Conservation (phyloP, 2,888 invertebrate genomes). For the Cosmorhoe ocellata region DNA sequence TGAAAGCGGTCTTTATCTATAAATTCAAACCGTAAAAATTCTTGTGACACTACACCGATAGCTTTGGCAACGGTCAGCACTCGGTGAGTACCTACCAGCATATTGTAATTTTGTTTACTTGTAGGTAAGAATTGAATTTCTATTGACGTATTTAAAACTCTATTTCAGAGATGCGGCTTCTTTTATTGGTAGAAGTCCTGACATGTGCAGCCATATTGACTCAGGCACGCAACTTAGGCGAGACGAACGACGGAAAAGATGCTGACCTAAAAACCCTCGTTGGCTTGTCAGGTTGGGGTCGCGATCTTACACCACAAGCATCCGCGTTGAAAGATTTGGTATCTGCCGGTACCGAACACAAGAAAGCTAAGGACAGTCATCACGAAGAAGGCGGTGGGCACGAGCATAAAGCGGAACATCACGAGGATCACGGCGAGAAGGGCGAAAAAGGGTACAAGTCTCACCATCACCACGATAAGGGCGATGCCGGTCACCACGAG, state of each 20-base stretch:
- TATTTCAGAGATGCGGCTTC: constrained; percentile 62
- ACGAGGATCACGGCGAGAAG: constrained; percentile 88
- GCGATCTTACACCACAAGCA: constrained; percentile 41
- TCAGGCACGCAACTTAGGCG: constrained; percentile 59
- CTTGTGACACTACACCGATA: constrained; percentile 64
- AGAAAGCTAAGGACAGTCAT: constrained; percentile 72
- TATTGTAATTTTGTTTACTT: not conserved
- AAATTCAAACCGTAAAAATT: constrained; percentile 69
- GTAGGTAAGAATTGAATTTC: too few species aligned
- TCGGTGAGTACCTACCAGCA: constrained; percentile 32
- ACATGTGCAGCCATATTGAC: constrained; percentile 53
- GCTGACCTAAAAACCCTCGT: constrained; percentile 32
- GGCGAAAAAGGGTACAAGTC: constrained; percentile 90
- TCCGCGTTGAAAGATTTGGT: constrained; percentile 58
- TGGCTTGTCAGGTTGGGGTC: constrained; percentile 37
- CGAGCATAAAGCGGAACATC: constrained; percentile 86
- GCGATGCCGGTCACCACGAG: constrained; percentile 89
- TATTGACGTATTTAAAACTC: not conserved
- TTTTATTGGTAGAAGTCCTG: constrained; percentile 55
- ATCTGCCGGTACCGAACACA: constrained; percentile 77
- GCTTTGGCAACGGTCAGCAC: constrained; percentile 49
- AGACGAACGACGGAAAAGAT: constrained; percentile 50
- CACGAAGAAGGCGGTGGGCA: constrained; percentile 87
- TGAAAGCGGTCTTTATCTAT: constrained; percentile 76
- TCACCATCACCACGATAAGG: constrained; percentile 89